Evolutionary conservation across 2,797 vertebrate species (phyloP), one percentile per base, ranked within the genome.

Genomic region (Streptopelia turtur): DNA sequence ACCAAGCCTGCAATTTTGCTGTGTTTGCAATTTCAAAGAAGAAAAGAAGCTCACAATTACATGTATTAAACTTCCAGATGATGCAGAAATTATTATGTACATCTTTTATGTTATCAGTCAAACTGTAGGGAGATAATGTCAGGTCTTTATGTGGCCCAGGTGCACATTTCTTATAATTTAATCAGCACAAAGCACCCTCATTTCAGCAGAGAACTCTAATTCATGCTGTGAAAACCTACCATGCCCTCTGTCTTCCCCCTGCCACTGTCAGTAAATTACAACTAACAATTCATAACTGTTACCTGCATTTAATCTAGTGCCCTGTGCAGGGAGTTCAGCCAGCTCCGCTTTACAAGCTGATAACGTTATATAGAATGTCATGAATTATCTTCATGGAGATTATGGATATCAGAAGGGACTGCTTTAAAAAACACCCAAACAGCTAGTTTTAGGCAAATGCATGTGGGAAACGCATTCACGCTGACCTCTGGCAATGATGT

Each of bases 71-170:
- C 85, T 93, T 96, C 83, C 89, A 94, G 89, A 85, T 95, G 88
- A 89, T 93, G 95, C 50, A 92, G 91, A 94, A 96, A 96, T 95
- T 37, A 85, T 83, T 80, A 95, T 69, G 82, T 93, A 28, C 75
- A 49, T 89, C 86, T 63, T 80, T 95, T 89, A 80, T 16, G 72
- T 85, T 80, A 94, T 86, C 94, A 85, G 88, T 88, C 95, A 87
- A 71, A 57, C 66, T 49, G 60, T 2, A 52, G 57, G 76, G 80
- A 96, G 76, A 89, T 85, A 83, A 79, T 0, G 3, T 68, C 53
- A 52, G 75, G 57, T 57, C 79, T 96, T 97, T 95, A 83, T 96
- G 90, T 59, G 16, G 94, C 94, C 94, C 96, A 97, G 95, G 95
- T 95, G 95, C 92, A 86, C 69, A 60, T 87, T 93, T 95, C 90